Conservation (phyloP, 2,888 invertebrate species). For the Syrphus vitripennis region DNA sequence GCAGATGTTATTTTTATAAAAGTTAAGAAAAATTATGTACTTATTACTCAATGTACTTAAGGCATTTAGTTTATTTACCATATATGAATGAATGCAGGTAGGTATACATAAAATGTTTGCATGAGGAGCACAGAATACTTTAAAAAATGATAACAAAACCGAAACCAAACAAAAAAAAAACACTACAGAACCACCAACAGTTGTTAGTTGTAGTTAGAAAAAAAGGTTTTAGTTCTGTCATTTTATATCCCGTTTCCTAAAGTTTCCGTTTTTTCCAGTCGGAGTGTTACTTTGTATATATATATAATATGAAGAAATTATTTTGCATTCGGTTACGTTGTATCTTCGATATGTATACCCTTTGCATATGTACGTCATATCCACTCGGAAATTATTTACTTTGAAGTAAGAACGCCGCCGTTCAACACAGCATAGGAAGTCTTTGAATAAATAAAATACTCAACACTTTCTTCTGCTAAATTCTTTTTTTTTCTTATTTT, state of each 20-base stretch:
- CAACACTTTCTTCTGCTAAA: background rate
- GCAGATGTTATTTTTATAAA: constrained; percentile 62
- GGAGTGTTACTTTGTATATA: background rate
- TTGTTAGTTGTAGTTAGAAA: too few relatives aligned
- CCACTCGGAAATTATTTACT: background rate
- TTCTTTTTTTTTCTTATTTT: background rate
- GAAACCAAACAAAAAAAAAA: too few relatives aligned
- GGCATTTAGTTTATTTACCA: too few relatives aligned
- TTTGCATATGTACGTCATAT: background rate
- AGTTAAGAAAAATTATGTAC: background rate
- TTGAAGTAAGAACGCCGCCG: background rate
- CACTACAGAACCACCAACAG: too few relatives aligned
- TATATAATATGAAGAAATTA: too few relatives aligned
- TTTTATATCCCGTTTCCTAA: background rate
- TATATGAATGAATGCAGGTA: too few relatives aligned
- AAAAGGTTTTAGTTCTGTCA: background rate
- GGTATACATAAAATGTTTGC: too few relatives aligned
- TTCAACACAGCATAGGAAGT: background rate
- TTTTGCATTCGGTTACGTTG: background rate
- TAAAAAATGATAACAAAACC: too few relatives aligned
- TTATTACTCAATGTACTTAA: too few relatives aligned
- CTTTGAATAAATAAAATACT: background rate
- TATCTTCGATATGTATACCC: too few relatives aligned
- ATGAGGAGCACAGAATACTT: too few relatives aligned
- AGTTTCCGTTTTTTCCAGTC: background rate